These are phyloP conservation scores for Dipodomys ordii DNA, from an alignment of 2,113 vertebrate genomes.

Conservation along the genomic window DNA sequence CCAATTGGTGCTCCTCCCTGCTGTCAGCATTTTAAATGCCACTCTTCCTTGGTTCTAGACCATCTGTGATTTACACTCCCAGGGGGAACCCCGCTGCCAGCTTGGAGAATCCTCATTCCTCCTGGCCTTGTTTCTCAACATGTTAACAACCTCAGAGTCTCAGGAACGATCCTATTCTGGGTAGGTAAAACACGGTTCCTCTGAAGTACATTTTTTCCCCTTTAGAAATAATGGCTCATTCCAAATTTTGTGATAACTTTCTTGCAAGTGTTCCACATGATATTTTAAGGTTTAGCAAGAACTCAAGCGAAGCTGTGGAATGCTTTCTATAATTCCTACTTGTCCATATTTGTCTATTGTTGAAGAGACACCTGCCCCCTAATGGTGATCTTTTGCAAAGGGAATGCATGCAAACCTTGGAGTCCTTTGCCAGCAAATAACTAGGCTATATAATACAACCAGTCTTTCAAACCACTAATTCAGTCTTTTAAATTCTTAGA, in stretches of 20 bases:
- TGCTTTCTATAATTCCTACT: not conserved
- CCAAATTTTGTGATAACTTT: not conserved
- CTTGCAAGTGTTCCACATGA: not conserved
- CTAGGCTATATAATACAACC: no score
- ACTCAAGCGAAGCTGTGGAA: not conserved
- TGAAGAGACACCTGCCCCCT: not conserved
- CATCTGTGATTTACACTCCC: not conserved
- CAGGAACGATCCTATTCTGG: not conserved
- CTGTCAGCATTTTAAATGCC: not conserved
- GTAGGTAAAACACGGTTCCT: not conserved
- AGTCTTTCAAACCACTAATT: not conserved
- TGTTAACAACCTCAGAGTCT: not conserved
- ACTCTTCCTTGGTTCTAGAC: no score
- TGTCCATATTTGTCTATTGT: not conserved
- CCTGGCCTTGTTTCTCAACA: not conserved
- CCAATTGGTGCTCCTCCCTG: accelerated
- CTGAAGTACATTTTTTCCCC: not conserved
- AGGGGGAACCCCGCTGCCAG: not conserved
- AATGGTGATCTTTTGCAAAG: accelerated
- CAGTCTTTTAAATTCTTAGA: not conserved
- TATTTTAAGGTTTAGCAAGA: not conserved
- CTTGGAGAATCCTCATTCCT: not conserved
- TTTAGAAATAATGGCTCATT: not conserved
- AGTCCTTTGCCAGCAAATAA: not conserved
- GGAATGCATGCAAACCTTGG: not conserved